Conservation (phyloP, 2,797 vertebrate genomes). For the Smutsia temminckii region DNA sequence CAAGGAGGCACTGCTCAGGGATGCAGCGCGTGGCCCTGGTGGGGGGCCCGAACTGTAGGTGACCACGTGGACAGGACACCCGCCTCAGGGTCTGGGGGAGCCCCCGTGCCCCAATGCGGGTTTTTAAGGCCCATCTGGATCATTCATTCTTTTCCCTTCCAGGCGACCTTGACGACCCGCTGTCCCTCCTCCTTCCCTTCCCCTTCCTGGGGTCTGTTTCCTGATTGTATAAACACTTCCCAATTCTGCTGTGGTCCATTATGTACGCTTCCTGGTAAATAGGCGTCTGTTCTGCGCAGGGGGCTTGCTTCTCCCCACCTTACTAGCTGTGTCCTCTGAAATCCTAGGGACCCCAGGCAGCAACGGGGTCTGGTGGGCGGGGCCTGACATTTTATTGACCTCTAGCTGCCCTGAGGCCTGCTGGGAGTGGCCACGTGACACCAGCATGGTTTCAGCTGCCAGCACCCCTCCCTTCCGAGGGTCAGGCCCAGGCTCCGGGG, state of each 20-base stretch:
- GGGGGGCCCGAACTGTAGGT: not conserved
- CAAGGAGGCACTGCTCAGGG: accelerated
- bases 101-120: not conserved
- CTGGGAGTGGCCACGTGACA: accelerated
- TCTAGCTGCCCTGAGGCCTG: not conserved
- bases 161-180: accelerated
- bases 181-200: not conserved
- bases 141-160: not conserved
- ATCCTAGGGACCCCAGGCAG: not conserved
- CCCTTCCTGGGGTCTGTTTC: not conserved
- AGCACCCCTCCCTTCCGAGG: accelerated
- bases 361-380: not conserved
- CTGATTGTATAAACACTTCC: no score
- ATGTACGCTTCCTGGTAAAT: not conserved
- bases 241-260: accelerated
- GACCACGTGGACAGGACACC: accelerated
- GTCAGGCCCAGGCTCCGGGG: not conserved
- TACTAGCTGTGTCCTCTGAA: not conserved
- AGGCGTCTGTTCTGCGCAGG: not conserved
- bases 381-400: not conserved
- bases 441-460: not conserved
- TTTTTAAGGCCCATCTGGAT: not conserved
- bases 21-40: accelerated
- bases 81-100: not conserved
- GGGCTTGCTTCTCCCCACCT: not conserved